These are phyloP conservation scores for Teleogryllus occipitalis DNA, from an alignment of 1,140 invertebrate genomes.

Conservation along the genomic window DNA sequence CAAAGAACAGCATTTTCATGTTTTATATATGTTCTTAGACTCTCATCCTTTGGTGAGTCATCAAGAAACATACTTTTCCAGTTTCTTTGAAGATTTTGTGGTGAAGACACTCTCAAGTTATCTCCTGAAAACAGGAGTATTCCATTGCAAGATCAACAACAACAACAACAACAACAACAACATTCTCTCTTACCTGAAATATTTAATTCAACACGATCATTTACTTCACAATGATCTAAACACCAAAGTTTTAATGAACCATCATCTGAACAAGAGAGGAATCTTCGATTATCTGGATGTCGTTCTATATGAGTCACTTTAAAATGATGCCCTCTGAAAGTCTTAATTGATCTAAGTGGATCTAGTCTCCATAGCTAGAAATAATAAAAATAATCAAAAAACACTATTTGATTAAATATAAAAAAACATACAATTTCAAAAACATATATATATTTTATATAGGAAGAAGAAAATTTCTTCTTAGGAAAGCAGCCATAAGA, in stretches of 20 bases:
- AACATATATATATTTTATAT: no score
- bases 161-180: neutral
- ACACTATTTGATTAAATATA: neutral
- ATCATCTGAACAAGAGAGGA: slow-evolving; percentile 33
- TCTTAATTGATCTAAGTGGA: slow-evolving; percentile 25
- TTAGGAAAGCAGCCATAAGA: no score
- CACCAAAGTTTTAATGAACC: slow-evolving; percentile 35
- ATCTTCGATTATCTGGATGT: slow-evolving; percentile 29
- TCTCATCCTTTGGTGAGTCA: slow-evolving; percentile 29
- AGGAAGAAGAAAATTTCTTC: no score
- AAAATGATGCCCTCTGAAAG: slow-evolving; percentile 30
- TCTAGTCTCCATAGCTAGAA: slow-evolving; percentile 31
- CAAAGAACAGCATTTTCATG: slow-evolving; percentile 32
- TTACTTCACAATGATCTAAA: slow-evolving; percentile 19
- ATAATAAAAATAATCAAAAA: neutral
- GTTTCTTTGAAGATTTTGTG: slow-evolving; percentile 33
- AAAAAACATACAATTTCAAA: neutral
- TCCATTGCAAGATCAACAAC: neutral
- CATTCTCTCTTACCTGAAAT: neutral
- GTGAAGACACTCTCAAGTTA: slow-evolving; percentile 20
- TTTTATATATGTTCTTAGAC: slow-evolving; percentile 29
- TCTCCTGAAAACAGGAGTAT: neutral
- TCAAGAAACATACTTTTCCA: slow-evolving; percentile 31
- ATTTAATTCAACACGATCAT: neutral
- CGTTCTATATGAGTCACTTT: slow-evolving; percentile 32